Base-by-base conservation (phyloP, 2,113 vertebrate genomes). In the Columba janthina region DNA sequence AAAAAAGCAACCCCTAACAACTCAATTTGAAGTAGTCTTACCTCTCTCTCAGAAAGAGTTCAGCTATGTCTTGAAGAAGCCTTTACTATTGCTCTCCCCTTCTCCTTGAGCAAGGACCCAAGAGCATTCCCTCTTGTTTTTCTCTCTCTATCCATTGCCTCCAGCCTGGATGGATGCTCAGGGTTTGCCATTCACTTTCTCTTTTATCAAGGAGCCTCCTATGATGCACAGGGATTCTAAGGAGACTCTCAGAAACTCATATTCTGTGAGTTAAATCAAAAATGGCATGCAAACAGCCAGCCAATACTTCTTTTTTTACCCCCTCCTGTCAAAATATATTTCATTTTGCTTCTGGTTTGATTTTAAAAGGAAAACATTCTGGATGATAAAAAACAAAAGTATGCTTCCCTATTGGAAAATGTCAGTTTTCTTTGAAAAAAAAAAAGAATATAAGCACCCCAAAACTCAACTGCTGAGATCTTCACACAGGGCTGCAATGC, bases 341-440 rank as follows among this genome's bases (percentile, higher is more conserved):
- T 89, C 6, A 0, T 48, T 90, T 70, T 88, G 53, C 36, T 78
- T 80, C 78, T 92, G 34, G 78, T 87, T 92, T 62, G 65, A 87
- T 84, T 89, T 87, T 66, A 42, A 75, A 89, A 92, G 25, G 40
- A 90, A 92, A 91, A 94, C 70, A 90, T 58, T 84, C 79, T 56
- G 57, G 69, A 58, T 15, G 12, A 36, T 25, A 34, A 34, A 53
- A 53, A 44, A 64, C 9, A n/a, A 22, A 29, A 12, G 7, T 32
- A 56, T 5, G 10, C 36, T 82, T 89, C 36, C 44, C 25, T 54
- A 54, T 15, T 40, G 31, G 28, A 75, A 89, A 81, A 61, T 10
- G 11, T 28, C 60, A 3, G 5, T 44, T 92, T 88, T 65, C n/a
- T 36, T 60, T 1, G 0, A 15, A 32, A 46, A 65, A 46, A 65